Percentiles rank a stretch among this genome's conserved stretches.
These are phyloP conservation scores for Ameiurus melas DNA, from an alignment of 2,113 vertebrate genomes.

Conservation along the genomic window DNA sequence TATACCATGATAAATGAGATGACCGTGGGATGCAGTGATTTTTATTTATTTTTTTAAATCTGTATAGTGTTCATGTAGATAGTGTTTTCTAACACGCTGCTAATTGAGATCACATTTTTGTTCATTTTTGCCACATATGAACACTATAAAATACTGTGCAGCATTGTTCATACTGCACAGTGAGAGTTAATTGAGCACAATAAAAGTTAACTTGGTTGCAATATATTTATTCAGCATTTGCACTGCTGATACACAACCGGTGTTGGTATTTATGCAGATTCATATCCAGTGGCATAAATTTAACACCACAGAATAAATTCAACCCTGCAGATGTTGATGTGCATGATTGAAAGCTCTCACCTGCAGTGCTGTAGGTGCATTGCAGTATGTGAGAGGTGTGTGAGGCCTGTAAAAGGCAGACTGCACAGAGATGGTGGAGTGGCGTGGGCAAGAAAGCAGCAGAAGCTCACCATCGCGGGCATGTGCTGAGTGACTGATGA, in stretches of 20 bases:
- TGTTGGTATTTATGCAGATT: not conserved
- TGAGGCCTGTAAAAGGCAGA: constrained; percentile 85
- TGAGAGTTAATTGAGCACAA: not conserved
- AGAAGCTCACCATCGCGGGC: constrained; percentile 87
- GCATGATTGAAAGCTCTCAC: constrained; percentile 60
- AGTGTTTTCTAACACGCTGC: not conserved
- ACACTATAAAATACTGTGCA: not conserved
- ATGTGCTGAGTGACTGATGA: constrained; percentile 86
- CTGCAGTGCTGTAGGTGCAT: constrained; percentile 86
- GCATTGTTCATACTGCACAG: not conserved
- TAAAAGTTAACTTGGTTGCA: not conserved
- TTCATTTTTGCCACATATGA: not conserved
- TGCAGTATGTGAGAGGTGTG: constrained; percentile 74
- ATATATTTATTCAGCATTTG: not conserved
- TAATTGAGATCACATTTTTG: not conserved
- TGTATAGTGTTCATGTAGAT: not conserved
- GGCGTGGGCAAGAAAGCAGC: constrained; percentile 87
- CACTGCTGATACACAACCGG: not conserved
- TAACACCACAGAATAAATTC: not conserved
- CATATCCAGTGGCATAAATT: not conserved
- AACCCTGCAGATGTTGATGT: not conserved
- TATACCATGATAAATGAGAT: not conserved
- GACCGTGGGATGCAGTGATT: no score
- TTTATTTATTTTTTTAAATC: not conserved
- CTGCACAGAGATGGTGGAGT: constrained; percentile 90